Base-by-base conservation (phyloP, 2,888 invertebrate species). In the Pachymerium ferrugineum region DNA sequence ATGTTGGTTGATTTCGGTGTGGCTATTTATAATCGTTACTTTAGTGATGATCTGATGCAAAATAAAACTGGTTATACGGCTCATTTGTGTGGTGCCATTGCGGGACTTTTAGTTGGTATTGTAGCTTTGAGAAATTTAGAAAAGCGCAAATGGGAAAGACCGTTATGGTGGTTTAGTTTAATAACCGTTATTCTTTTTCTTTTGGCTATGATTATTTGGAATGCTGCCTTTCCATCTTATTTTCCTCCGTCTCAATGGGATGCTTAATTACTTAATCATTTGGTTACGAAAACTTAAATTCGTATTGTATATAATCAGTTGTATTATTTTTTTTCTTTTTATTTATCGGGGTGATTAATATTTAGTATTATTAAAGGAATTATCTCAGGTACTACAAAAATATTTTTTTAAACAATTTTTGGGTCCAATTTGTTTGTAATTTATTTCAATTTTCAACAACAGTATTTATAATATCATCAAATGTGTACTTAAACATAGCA, bases 81-180 rank as follows among this genome's bases (percentile, higher is more conserved):
- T 6, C 98, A 98, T 84, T 84, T 97, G 68, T 94, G 92, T 0
- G 97, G 98, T 1, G 93, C 94, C 54, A 78, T 95, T 1, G 94
- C 94, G 73, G 97, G 97, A 79, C 83, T 88, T 75, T 85, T 94
- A 19, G 89, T 94, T 35, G 94, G 93, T 19, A 89, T 94, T 76
- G 90, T 93, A 10, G 88, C 92, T 0, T 85, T 94, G n/a, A 86
- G 92, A 25, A 94, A 94, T 83, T 85, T 94, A 6, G 89, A 90
- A 80, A 89, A 89, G 76, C 86, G 88, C 72, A 87, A 87, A 74
- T 94, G 93, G 91, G 94, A 94, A 83, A 89, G 87, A 77, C 86
- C 88, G 0, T 80, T 93, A 0, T 92, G 92, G 89, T 93, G 92
- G 91, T 86, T 89, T 77, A 90, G 91, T 22, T 86, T 94, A 12